A percentile compares a stretch with the other conserved stretches of the same genome.
Evolutionary conservation across 2,888 invertebrate species (phyloP).

Genomic region (Lasioglossum malachurum): DNA sequence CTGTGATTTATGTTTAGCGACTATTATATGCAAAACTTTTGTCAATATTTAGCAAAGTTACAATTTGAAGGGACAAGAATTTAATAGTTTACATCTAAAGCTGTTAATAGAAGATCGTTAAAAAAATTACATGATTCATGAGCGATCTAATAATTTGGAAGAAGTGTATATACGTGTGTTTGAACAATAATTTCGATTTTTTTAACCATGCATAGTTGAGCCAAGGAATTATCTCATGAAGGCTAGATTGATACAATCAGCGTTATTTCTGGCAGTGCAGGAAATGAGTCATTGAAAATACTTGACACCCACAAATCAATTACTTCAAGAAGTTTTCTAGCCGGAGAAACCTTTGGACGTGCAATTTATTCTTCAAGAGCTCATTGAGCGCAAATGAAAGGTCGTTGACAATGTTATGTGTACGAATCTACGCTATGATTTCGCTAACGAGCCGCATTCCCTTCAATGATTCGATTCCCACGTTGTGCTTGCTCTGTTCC

Average conservation of each 20-base stretch:
- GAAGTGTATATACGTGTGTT: not conserved
- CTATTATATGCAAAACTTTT: too few species aligned
- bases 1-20: not conserved
- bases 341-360: not conserved
- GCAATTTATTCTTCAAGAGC: conserved; percentile 25
- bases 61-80: too few species aligned
- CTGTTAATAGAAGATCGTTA: not conserved
- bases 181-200: not conserved
- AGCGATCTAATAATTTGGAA: not conserved
- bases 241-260: not conserved
- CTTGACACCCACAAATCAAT: not conserved
- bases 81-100: not conserved
- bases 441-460: not conserved
- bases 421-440: not conserved
- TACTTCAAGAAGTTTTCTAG: conserved; percentile 5
- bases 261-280: conserved; percentile 17
- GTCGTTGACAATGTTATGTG: conserved; percentile 12
- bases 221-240: conserved; percentile 16
- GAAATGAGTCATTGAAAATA: conserved; percentile 1
- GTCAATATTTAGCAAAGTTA: not conserved
- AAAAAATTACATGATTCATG: not conserved
- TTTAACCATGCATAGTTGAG: not conserved
- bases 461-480: not conserved
- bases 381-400: not conserved
- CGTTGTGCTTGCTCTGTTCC: not conserved